These are phyloP conservation scores for Epizoanthus rinbou DNA, from an alignment of 92 coral and sea anemone species.

Conservation along the genomic window DNA sequence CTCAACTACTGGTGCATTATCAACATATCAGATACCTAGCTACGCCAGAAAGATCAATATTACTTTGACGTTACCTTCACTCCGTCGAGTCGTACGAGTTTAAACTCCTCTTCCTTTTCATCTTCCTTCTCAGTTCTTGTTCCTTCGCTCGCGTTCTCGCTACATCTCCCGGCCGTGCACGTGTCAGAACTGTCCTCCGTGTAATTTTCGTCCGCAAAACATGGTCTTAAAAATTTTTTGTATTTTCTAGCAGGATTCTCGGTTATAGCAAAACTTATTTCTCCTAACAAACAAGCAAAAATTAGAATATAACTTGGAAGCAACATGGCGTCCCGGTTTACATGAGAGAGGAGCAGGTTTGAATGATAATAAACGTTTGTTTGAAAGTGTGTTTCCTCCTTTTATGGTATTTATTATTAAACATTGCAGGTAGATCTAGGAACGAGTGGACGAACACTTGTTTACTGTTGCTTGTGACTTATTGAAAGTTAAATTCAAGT, in stretches of 20 bases:
- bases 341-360: slow-evolving; percentile 25
- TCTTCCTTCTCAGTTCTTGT: neutral
- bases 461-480: too few relatives aligned
- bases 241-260: slow-evolving; percentile 35
- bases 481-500: too few relatives aligned
- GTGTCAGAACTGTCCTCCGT: neutral
- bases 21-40: too few relatives aligned
- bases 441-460: neutral
- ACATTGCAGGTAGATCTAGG: slow-evolving; percentile 33
- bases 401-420: slow-evolving; percentile 40
- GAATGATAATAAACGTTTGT: slow-evolving; percentile 4
- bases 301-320: slow-evolving; percentile 16
- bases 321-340: slow-evolving; percentile 23
- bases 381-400: neutral
- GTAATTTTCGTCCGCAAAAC: slow-evolving; percentile 16
- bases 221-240: slow-evolving; percentile 23
- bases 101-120: slow-evolving; percentile 1
- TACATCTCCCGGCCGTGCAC: slow-evolving; percentile 16
- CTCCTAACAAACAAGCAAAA: slow-evolving; percentile 27
- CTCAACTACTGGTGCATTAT: too few relatives aligned
- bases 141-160: neutral
- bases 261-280: slow-evolving; percentile 1
- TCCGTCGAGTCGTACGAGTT: slow-evolving; percentile 29
- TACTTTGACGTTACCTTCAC: slow-evolving; percentile 18
- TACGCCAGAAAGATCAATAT: too few relatives aligned